Evolutionary conservation across 2,888 invertebrate genomes (phyloP), one percentile per base, ranked within the genome.

Genomic region (Leucoma salicis): DNA sequence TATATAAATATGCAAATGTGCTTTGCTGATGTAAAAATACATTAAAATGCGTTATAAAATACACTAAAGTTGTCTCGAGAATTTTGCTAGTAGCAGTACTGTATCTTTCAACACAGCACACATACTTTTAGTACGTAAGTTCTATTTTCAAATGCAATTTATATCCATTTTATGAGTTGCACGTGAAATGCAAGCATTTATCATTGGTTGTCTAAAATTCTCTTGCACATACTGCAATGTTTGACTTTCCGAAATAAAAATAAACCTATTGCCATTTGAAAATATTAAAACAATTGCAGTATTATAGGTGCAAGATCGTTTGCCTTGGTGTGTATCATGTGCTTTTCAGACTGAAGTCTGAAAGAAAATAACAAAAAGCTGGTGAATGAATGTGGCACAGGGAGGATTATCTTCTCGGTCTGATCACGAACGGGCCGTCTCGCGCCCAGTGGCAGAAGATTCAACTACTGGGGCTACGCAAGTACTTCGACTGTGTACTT

Each of bases 381-480:
- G 82, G 79, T 35, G 74, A 76, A 77, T 87, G 70, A 86, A 87
- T 87, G 82, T 80, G 84, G 77, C 68, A 85, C 89, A 90, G 94
- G 66, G 91, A 93, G 76, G 92, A 93, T 71, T 96, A 95, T 78
- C 90, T 93, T 58, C 88, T 96, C 63, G 96, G 93, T 57, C 90
- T 97, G 64, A 95, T 96, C 71, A 96, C 96, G 60, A 97, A 97
- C 81, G 96, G 96, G 34, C 94, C 96, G 8, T 95, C 96, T 45
- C 92, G 93, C 51, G 94, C 95, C 24, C 96, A 97, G 82, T 96
- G 96, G 96, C 96, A 97, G 88, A 97, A 97, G 87, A 91, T 97
- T 53, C 91, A 92, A 47, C 92, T 92, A 56, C 90, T 96, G 53
- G 91, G 92, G 38, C 89, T 96, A 31, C 91, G 92, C 59, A 91